Conservation (phyloP, 2,113 vertebrate genomes). For the Tenrec ecaudatus region DNA sequence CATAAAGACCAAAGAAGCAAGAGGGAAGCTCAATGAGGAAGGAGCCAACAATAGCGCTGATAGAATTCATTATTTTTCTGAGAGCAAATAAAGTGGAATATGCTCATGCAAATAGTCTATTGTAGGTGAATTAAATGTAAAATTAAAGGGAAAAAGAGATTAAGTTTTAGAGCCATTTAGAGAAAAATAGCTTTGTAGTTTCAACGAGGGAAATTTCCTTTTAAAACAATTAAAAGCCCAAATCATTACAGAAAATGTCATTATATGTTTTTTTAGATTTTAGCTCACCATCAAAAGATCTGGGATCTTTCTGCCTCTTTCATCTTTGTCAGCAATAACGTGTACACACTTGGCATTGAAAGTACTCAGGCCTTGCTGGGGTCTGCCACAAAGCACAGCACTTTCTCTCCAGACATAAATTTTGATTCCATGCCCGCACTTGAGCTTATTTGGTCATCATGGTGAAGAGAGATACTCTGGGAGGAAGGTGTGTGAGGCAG, state of each 20-base stretch:
- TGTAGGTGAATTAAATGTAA: not conserved
- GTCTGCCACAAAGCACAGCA: too few species aligned
- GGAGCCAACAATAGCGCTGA: too few species aligned
- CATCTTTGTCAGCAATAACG: too few species aligned
- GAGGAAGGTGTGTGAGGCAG: too few species aligned
- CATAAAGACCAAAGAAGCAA: not conserved
- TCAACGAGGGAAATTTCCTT: not conserved
- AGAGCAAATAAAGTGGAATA: not conserved
- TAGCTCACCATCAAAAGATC: not conserved
- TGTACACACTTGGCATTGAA: too few species aligned
- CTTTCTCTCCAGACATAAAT: too few species aligned
- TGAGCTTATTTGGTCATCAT: too few species aligned
- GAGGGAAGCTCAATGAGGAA: not conserved
- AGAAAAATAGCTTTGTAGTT: not conserved
- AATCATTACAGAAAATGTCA: not conserved
- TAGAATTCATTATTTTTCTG: not conserved
- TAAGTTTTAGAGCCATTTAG: slow-evolving; percentile 14
- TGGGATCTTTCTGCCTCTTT: too few species aligned
- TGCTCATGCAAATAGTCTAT: too few species aligned
- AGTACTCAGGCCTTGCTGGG: too few species aligned
- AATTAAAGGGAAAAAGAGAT: not conserved
- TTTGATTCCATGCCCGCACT: too few species aligned
- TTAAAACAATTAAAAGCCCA: not conserved
- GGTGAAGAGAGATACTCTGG: too few species aligned
- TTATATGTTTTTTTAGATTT: not conserved